Base-by-base conservation (phyloP, 2,113 vertebrate species). In the Baryphthengus martii region DNA sequence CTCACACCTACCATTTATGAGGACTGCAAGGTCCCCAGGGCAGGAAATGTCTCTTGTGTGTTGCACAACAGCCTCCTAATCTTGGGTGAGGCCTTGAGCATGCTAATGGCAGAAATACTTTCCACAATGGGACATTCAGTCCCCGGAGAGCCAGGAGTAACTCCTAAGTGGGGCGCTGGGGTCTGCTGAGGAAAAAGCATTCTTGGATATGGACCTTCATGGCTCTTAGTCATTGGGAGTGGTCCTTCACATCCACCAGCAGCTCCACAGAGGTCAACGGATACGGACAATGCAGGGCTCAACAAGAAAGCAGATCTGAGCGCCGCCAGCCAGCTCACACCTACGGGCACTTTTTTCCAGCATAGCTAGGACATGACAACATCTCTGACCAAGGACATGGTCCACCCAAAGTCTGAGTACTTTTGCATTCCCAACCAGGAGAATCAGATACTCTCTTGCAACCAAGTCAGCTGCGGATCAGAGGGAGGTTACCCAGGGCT, bases 61-160 rank as follows among this genome's bases (percentile, higher is more conserved):
- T 94, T 93, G 83, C 85, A 83, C 88, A 96, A 95, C 72, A 59
- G 33, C 9, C 75, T 67, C 79, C 88, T 94, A 96, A 96, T 92
- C 90, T 92, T 90, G 90, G 93, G 88, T 94, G 95, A 95, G 85
- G 90, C 90, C 88, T 86, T 76, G 65, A 80, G 67, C 62, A n/a
- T 4, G 12, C 59, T 95, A 87, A 78, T 95, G 91, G 67, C 93
- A 94, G 89, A 59, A 93, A 94, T 95, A 58, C 87, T 87, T 89
- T 91, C 83, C 87, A 96, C 93, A 96, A 88, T 89, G 91, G 87
- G 77, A 94, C 39, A 75, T 84, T 76, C 81, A 93, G 49, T 88
- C 78, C 58, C 62, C n/a, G 39, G 74, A 61, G 91, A 91, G 62
- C 28, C 73, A 59, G 84, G 45, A 75, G 10, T 6, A 23, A 68